Conservation (phyloP, 2,888 invertebrate genomes). For the Ernsta delagoae region DNA sequence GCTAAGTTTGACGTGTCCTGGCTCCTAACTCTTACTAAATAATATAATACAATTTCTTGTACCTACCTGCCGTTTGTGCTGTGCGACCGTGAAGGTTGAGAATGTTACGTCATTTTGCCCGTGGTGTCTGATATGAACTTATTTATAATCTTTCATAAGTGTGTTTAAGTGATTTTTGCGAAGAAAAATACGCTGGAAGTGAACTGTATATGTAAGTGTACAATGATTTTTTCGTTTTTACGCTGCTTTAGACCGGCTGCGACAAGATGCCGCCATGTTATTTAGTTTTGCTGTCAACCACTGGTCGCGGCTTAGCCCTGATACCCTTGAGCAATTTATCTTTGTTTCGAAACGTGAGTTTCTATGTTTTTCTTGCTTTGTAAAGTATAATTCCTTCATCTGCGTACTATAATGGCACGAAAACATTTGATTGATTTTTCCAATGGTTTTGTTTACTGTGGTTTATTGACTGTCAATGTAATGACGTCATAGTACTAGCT, state of each 20-base stretch:
- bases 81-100: constrained; percentile 85
- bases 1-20: constrained; percentile 50
- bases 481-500: constrained; percentile 75
- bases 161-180: constrained; percentile 60
- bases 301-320: constrained; percentile 68
- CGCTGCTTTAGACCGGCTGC: constrained; percentile 76
- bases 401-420: constrained; percentile 7
- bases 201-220: constrained; percentile 58
- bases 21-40: constrained; percentile 47
- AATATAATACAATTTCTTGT: constrained; percentile 48
- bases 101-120: constrained; percentile 84
- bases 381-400: neutral
- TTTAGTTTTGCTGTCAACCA: constrained; percentile 81
- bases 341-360: constrained; percentile 41
- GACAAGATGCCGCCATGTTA: constrained; percentile 83
- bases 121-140: constrained; percentile 75
- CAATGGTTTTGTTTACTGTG: constrained; percentile 72
- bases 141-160: constrained; percentile 62
- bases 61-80: constrained; percentile 62
- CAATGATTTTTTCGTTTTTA: constrained; percentile 59
- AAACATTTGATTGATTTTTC: constrained; percentile 38
- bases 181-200: constrained; percentile 55
- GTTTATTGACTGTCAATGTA: constrained; percentile 80
- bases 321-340: constrained; percentile 55
- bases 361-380: constrained; percentile 16